Conservation (phyloP, 2,113 vertebrate genomes). For the Ariopsis seemanni region DNA sequence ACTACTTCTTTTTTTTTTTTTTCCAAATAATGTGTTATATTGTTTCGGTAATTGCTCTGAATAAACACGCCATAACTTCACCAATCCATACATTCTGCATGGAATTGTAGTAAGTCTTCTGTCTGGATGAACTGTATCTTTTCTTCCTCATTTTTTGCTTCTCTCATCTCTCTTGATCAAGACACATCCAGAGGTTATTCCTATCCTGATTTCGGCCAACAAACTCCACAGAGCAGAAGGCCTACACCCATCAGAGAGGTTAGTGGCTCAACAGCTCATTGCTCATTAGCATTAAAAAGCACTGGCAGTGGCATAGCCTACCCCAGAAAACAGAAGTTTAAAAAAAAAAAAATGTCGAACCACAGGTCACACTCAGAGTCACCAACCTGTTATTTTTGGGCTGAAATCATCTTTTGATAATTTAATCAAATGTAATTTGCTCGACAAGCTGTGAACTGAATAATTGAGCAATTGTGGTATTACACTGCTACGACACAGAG, state of each 20-base stretch:
- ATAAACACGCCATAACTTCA: conserved; percentile 8
- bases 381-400: not conserved
- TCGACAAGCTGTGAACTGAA: not conserved
- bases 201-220: conserved; percentile 73
- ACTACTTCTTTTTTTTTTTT: not conserved
- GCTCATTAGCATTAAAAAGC: not conserved
- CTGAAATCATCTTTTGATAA: not conserved
- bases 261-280: conserved; percentile 24
- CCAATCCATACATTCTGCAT: conserved; percentile 24
- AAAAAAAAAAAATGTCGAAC: not conserved
- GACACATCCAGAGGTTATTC: conserved; percentile 77
- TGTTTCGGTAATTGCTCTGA: not conserved
- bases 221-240: conserved; percentile 73
- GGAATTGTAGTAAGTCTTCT: not conserved
- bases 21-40: not conserved
- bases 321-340: not conserved
- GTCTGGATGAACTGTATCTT: not conserved
- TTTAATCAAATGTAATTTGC: not conserved
- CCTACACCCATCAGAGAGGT: conserved; percentile 79
- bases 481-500: too few relatives aligned
- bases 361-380: not conserved
- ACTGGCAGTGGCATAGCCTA: not conserved
- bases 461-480: not conserved
- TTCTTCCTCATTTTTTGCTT: conserved; percentile 1
- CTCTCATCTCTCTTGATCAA: conserved; percentile 69